These are phyloP conservation scores for Vanacampus margaritifer DNA, from an alignment of 2,113 vertebrate species.

Conservation along the genomic window DNA sequence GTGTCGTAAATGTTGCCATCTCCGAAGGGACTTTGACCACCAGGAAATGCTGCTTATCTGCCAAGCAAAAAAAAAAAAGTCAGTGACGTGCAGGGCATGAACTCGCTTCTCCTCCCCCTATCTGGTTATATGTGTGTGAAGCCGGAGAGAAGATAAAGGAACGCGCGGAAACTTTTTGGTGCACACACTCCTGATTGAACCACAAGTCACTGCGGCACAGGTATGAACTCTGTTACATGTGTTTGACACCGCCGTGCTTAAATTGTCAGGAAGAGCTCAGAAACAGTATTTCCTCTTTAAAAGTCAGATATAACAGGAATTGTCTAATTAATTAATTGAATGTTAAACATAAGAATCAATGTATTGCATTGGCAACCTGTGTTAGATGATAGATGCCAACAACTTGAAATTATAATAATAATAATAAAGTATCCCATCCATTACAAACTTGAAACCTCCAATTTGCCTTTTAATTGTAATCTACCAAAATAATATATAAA, in stretches of 20 bases:
- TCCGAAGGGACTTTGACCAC: conserved; percentile 43
- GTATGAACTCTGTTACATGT: conserved; percentile 27
- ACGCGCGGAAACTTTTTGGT: neutral
- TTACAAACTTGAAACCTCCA: neutral
- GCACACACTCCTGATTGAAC: conserved; percentile 44
- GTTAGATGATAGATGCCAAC: neutral
- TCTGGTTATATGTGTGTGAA: conserved; percentile 13
- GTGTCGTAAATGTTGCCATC: conserved; percentile 10
- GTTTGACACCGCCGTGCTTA: neutral
- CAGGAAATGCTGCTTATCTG: conserved; percentile 19
- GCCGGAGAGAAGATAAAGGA: conserved; percentile 42
- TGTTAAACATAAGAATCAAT: neutral
- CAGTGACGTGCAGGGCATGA: conserved; percentile 32
- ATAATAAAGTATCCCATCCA: neutral
- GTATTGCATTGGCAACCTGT: neutral
- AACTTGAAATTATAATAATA: neutral
- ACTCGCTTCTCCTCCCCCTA: neutral
- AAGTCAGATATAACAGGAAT: neutral
- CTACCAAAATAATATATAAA: neutral
- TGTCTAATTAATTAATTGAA: neutral
- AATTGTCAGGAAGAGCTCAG: neutral
- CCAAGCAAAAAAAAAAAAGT: neutral
- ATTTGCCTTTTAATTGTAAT: neutral
- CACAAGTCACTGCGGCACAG: conserved; percentile 25
- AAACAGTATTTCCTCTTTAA: neutral